Base-by-base conservation (phyloP, 2,888 invertebrate species). In the Cotesia congregata region DNA sequence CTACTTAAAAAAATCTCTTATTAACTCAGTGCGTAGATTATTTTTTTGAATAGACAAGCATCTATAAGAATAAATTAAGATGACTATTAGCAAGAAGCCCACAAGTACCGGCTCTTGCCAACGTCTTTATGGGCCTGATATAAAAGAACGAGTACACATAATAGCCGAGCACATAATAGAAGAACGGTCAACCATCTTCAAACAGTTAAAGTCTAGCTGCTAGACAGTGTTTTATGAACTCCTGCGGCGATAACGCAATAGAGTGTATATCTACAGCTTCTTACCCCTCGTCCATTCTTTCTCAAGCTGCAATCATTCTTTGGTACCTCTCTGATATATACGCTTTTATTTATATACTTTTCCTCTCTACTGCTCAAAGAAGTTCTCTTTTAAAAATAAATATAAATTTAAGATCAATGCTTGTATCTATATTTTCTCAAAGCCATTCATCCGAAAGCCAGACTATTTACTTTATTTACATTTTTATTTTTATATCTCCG, bases 71-170 rank as follows among this genome's bases (percentile, higher is more conserved):
- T 75, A 78, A 80, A 78, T 79, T 76, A 77, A 78, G 77, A 79
- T 76, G 79, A 82, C 83, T 82, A 85, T 85, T 82, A 82, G 78
- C 81, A 50, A 60, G n/a, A 80, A 77, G 81, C 3, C 79, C 83
- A 86, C 83, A 84, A 85, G 81, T 50, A 50, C 50, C 82, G 81
- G 72, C 59, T 75, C 80, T 78, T 77, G 81, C 79, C 76, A 80
- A 78, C 76, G 82, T 82, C 83, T 86, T 86, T 86, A 86, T 83
- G 85, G 80, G 82, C 80, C 85, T 85, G 84, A 86, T 86, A 86
- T 86, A 85, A 86, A 85, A 84, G 80, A 85, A 86, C 84, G 82
- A 82, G 12, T 50, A 50, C 30, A 50, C 12, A 50, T 50, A 50
- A 50, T 50, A 50, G 12, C 12, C 7, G 4, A 50, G 50, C 4